Percentiles rank a stretch among this genome's conserved stretches.
phyloP scores from a whole-genome alignment of 1,140 invertebrate species.

The Rhynchophorus ferrugineus region DNA sequence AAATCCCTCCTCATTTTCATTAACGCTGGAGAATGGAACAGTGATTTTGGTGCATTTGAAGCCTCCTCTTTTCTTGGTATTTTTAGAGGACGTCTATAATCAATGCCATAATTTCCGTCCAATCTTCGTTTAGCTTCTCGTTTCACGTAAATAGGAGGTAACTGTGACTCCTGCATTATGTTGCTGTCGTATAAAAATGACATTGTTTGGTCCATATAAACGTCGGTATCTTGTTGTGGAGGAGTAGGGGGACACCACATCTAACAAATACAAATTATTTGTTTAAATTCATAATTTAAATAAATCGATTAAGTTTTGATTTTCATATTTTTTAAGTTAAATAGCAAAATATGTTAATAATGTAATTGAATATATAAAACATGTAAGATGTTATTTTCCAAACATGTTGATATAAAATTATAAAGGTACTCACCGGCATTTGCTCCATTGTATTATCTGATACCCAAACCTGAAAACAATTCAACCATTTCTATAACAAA shows the following conservation, averaged over 20 bases:
- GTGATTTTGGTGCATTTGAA: conserved; percentile 68
- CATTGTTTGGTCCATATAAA: conserved; percentile 81
- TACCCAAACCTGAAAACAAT: conserved; percentile 52
- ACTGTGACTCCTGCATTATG: conserved; percentile 72
- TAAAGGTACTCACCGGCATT: conserved; percentile 73
- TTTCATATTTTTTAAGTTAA: background rate
- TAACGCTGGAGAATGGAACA: conserved; percentile 77
- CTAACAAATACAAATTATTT: conserved; percentile 45
- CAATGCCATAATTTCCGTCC: conserved; percentile 43
- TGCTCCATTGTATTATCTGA: conserved; percentile 60
- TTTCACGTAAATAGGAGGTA: conserved; percentile 79
- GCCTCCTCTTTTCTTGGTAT: conserved; percentile 68
- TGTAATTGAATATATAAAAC: too few species aligned
- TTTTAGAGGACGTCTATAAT: conserved; percentile 53
- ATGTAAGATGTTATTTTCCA: too few species aligned
- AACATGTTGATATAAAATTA: too few species aligned
- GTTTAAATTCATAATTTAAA: background rate
- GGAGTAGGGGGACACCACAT: conserved; percentile 94
- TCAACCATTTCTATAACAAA: background rate
- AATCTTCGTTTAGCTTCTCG: conserved; percentile 70
- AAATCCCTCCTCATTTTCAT: conserved; percentile 45
- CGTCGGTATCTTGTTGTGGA: conserved; percentile 81
- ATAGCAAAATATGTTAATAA: background rate
- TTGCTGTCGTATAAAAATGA: conserved; percentile 78
- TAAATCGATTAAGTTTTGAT: too few species aligned